phyloP scores from a whole-genome alignment of 2,113 vertebrate genomes.

The Porphyrio hochstetteri region DNA sequence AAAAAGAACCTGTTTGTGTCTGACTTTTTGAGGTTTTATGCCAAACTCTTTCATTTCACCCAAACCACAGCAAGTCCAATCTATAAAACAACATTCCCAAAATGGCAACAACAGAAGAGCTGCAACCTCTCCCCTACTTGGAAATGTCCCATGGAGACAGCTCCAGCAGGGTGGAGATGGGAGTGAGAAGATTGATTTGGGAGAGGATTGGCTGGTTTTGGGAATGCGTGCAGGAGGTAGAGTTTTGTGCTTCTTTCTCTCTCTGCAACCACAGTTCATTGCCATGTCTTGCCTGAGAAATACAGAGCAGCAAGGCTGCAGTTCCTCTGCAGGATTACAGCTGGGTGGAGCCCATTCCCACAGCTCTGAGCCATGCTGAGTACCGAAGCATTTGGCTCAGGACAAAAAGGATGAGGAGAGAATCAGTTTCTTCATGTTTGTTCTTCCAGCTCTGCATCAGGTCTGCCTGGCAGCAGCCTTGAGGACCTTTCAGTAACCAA shows the following conservation, averaged over 20 bases:
- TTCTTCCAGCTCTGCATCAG: neutral
- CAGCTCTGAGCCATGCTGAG: neutral
- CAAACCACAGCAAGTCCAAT: conserved; percentile 47
- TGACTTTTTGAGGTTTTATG: conserved; percentile 20
- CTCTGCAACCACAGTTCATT: neutral
- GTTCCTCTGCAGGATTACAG: conserved; percentile 14
- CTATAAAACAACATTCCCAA: conserved; percentile 60
- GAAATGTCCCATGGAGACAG: conserved; percentile 39
- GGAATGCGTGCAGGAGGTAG: conserved; percentile 40
- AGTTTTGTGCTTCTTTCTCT: neutral
- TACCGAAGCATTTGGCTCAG: neutral
- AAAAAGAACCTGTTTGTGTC: conserved; percentile 54
- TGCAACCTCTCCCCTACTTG: conserved; percentile 72
- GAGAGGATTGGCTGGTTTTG: conserved; percentile 14
- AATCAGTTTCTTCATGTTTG: neutral
- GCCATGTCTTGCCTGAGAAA: conserved; percentile 17
- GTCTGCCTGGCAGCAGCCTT: neutral
- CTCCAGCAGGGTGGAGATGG: conserved; percentile 46
- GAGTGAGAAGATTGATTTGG: conserved; percentile 1
- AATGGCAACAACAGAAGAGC: conserved; percentile 48
- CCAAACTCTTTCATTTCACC: conserved; percentile 42
- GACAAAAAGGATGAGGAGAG: neutral
- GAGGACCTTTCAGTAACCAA: neutral
- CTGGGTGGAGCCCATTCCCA: conserved; percentile 41
- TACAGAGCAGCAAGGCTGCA: neutral